Evolutionary conservation across 2,113 vertebrate genomes (phyloP), one percentile per base, ranked within the genome.

Genomic region (Tympanuchus pallidicinctus): DNA sequence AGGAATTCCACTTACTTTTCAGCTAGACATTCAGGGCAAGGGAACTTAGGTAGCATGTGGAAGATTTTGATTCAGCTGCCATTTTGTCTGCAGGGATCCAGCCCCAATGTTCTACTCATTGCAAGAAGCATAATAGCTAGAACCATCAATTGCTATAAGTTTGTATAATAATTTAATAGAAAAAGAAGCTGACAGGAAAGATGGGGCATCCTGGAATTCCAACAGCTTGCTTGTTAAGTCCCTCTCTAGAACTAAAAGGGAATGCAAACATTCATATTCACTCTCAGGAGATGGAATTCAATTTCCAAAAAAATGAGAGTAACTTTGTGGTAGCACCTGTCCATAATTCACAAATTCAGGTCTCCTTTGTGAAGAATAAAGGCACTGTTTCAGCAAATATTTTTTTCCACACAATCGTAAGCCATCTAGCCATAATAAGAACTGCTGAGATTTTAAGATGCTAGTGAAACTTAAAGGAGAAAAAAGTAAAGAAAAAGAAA

Each of bases 31-130:
- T 42, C 42, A 66, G 34, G 38, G 34, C 70, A 81, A 67, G 80
- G 47, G 82, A 90, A 93, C 82, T 38, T 90, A 78, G 13, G 45
- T 22, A 47, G 47, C 57, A 27, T 22, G 34, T 13, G 60, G 54
- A 57, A 65, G 64, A 64, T 86, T 80, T 83, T 93, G 38, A 95
- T 80, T 78, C 75, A 67, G 60, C 42, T 94, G 82, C 60, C 42
- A 88, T 93, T 91, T 90, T 74, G 32, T 88, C 64, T 81, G 76
- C 77, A 83, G 72, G 42, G 47, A 77, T 86, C 74, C 69, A 92
- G 47, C 28, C 76, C 52, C 74, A 28, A 67, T 64, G 65, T 83
- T 92, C 50, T 32, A 60, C 32, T 81, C 25, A 54, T 34, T 67
- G 42, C 2, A 3, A 77, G 82, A 93, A 77, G 22, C 34, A 30